Evolutionary conservation across 2,797 vertebrate species (phyloP).

Genomic region (Gallinago stenura): DNA sequence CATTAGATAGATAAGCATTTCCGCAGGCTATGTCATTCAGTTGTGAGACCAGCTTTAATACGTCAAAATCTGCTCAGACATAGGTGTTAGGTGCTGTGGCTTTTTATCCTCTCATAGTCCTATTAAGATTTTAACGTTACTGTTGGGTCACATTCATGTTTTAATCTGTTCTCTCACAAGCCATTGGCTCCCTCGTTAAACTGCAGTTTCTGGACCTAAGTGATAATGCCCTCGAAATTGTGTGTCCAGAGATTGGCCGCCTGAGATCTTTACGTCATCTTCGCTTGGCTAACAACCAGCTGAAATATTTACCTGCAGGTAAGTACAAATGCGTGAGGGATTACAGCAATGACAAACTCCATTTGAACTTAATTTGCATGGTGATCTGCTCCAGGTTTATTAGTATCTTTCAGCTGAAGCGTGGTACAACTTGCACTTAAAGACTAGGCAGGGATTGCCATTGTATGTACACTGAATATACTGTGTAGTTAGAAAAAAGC

Average conservation of each 20-base stretch:
- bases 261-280: slow-evolving; percentile 92
- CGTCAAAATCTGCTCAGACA: background rate
- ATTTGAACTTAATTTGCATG: background rate
- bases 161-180: slow-evolving; percentile 79
- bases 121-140: background rate
- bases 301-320: slow-evolving; percentile 94
- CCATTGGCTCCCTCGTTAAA: slow-evolving; percentile 91
- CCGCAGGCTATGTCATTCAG: background rate
- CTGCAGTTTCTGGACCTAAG: slow-evolving; percentile 96
- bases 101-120: background rate
- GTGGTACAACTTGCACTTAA: background rate
- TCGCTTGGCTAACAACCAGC: slow-evolving; percentile 92
- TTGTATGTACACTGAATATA: background rate
- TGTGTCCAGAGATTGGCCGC: slow-evolving; percentile 96
- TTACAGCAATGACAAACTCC: background rate
- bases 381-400: background rate
- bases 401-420: background rate
- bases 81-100: background rate
- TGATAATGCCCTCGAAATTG: slow-evolving; percentile 92
- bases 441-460: background rate
- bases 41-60: background rate
- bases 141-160: slow-evolving; percentile 21
- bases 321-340: background rate
- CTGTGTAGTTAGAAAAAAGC: background rate
- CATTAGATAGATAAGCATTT: background rate